Evolutionary conservation across 2,888 invertebrate genomes (phyloP).

Genomic region (Salticus scenicus): DNA sequence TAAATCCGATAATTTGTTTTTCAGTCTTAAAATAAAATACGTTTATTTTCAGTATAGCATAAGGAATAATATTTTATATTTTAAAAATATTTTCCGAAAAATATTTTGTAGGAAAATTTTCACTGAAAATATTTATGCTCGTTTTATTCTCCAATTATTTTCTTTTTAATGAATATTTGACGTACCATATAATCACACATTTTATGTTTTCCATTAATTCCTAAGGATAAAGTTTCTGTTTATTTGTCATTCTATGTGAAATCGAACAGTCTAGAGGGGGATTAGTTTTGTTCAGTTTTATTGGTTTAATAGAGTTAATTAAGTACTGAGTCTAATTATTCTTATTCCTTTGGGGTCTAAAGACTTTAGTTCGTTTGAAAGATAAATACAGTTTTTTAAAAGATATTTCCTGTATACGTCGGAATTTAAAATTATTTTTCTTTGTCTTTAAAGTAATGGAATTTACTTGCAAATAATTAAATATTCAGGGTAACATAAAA

Average conservation of each 20-base stretch:
- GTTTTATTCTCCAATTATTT: no score
- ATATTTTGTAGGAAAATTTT: no score
- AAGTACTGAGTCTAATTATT: slow-evolving; percentile 50
- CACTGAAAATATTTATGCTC: no score
- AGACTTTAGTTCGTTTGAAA: slow-evolving; percentile 19
- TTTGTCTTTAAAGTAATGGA: neutral
- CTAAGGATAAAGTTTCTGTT: neutral
- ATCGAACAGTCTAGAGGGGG: neutral
- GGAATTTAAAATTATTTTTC: no score
- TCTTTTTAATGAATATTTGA: no score
- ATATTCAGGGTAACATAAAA: neutral
- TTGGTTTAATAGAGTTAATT: slow-evolving; percentile 46
- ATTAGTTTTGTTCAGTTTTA: slow-evolving; percentile 4
- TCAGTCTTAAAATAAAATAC: no score
- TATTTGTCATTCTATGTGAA: neutral
- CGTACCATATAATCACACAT: no score
- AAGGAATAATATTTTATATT: no score
- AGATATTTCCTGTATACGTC: neutral
- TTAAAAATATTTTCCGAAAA: no score
- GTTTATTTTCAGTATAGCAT: no score
- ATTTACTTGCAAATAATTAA: neutral
- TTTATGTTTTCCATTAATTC: no score
- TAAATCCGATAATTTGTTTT: no score
- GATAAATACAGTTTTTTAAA: neutral
- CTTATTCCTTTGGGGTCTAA: slow-evolving; percentile 27